Conservation (phyloP, 92 coral and sea anemone genomes). For the Paramuricea clavata region DNA sequence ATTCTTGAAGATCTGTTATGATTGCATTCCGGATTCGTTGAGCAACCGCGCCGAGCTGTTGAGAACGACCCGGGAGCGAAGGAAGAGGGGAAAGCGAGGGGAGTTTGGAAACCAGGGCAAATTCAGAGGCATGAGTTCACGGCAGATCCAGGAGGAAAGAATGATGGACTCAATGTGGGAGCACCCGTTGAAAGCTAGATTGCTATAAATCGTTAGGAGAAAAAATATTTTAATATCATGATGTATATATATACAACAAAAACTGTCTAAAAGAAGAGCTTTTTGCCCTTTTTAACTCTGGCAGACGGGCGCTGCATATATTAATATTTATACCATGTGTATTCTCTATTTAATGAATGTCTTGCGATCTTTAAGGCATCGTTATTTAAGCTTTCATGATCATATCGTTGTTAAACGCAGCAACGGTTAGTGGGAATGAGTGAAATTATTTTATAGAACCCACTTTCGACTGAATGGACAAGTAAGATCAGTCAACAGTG, state of each 20-base stretch:
- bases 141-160: slow-evolving; percentile 41
- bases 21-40: slow-evolving; percentile 86
- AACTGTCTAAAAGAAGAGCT: neutral
- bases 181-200: slow-evolving; percentile 27
- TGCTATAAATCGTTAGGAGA: neutral
- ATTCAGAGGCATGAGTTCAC: slow-evolving; percentile 34
- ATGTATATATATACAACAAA: neutral
- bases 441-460: too few relatives aligned
- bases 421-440: too few relatives aligned
- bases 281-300: neutral
- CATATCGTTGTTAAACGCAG: too few relatives aligned
- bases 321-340: too few relatives aligned
- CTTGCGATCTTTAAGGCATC: too few relatives aligned
- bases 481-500: too few relatives aligned
- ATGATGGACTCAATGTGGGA: slow-evolving; percentile 57
- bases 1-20: slow-evolving; percentile 94
- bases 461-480: too few relatives aligned
- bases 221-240: neutral
- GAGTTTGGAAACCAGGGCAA: slow-evolving; percentile 52
- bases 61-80: slow-evolving; percentile 39
- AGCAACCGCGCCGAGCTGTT: slow-evolving; percentile 50
- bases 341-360: too few relatives aligned
- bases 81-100: slow-evolving; percentile 44
- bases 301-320: neutral
- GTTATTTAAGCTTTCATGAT: neutral